Percentiles rank a stretch among this genome's conserved stretches.
Evolutionary conservation across 2,888 invertebrate species (phyloP).

Genomic region (Drosophila acutilabella): DNA sequence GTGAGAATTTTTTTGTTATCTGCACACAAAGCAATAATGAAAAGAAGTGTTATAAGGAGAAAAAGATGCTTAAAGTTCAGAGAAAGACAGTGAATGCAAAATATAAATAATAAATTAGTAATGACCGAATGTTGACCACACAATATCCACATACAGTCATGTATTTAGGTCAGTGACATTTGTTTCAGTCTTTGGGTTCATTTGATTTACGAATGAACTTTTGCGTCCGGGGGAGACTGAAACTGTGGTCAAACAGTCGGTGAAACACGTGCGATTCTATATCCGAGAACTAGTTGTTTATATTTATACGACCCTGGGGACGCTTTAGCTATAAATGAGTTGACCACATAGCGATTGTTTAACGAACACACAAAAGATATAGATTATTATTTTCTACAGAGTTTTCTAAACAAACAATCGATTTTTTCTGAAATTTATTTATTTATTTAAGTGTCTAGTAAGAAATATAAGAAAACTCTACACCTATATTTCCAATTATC

Average conservation of each 20-base stretch:
- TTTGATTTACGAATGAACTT: conserved; percentile 47
- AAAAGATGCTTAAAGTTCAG: background rate
- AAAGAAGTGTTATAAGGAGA: background rate
- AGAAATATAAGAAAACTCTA: too few species aligned
- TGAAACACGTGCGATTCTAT: conserved; percentile 40
- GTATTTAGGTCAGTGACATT: conserved; percentile 51
- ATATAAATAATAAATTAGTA: background rate
- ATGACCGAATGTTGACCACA: background rate
- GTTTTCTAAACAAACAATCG: background rate
- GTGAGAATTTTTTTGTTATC: conserved; percentile 57
- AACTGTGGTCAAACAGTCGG: conserved; percentile 11
- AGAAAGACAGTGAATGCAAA: too few species aligned
- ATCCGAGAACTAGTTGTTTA: conserved; percentile 2
- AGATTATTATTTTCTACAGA: too few species aligned
- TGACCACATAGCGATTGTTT: background rate
- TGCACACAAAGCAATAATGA: background rate
- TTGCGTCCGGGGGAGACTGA: background rate
- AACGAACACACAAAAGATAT: background rate
- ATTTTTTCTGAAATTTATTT: background rate
- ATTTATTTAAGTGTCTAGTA: background rate
- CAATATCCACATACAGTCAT: conserved; percentile 26
- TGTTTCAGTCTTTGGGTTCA: conserved; percentile 33
- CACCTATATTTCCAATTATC: too few species aligned
- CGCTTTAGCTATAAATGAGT: conserved; percentile 8
- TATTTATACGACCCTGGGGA: conserved; percentile 52